Evolutionary conservation across 2,113 vertebrate genomes (phyloP).

Genomic region (Antigone vipio): DNA sequence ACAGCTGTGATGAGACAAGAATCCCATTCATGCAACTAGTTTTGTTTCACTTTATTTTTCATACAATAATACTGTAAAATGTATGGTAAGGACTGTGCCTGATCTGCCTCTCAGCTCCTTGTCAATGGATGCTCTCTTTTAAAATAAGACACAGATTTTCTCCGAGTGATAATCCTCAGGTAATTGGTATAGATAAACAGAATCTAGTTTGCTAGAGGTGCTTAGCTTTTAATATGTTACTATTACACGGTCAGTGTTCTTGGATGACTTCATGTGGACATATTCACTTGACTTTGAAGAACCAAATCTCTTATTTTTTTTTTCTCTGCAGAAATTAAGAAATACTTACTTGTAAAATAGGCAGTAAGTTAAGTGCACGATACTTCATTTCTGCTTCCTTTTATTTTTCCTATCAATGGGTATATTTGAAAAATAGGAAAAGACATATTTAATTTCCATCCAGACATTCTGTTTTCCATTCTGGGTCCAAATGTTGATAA

Average conservation of each 20-base stretch:
- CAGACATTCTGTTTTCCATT: neutral
- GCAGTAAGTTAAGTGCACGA: neutral
- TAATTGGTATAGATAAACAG: neutral
- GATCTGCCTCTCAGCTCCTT: neutral
- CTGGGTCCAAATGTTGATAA: neutral
- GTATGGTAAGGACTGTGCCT: rapidly evolving
- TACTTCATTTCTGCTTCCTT: neutral
- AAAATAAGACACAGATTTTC: neutral
- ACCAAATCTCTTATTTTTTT: neutral
- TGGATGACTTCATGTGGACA: neutral
- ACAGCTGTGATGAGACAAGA: neutral
- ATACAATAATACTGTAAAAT: neutral
- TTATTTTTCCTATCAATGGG: neutral
- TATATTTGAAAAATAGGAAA: neutral
- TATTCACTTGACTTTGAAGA: neutral
- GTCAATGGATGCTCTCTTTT: neutral
- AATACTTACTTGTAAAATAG: neutral
- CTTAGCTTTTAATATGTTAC: neutral
- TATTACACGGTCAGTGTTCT: neutral
- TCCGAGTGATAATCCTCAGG: neutral
- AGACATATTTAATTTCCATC: neutral
- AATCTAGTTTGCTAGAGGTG: neutral
- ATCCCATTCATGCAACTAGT: neutral
- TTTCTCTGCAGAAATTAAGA: neutral
- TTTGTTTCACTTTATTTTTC: neutral